These are phyloP conservation scores for Gymnocheta viridis DNA, from an alignment of 2,888 invertebrate species.

Conservation along the genomic window DNA sequence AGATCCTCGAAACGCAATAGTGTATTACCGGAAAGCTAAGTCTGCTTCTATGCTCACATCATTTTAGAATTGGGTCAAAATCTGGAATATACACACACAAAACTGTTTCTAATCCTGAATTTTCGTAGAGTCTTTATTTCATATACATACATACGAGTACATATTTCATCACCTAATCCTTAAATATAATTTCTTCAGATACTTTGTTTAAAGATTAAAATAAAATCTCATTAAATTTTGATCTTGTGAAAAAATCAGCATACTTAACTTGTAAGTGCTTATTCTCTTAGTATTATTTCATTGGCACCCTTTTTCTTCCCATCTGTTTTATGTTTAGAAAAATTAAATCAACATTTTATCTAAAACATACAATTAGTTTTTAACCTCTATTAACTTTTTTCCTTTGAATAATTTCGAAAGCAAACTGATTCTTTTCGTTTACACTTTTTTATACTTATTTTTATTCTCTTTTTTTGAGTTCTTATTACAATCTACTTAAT, in stretches of 20 bases:
- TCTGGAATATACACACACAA: too few relatives aligned
- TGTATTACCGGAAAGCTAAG: too few relatives aligned
- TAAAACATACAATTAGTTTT: conserved; percentile 68
- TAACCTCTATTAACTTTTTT: conserved; percentile 67
- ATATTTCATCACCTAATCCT: background rate
- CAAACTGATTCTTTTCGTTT: conserved; percentile 54
- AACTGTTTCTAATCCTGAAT: too few relatives aligned
- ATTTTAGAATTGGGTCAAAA: too few relatives aligned
- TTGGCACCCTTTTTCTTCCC: background rate
- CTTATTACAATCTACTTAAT: conserved; percentile 47
- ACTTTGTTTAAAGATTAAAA: conserved; percentile 25
- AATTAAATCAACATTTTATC: conserved; percentile 66
- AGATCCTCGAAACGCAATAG: too few relatives aligned
- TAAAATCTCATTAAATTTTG: conserved; percentile 50
- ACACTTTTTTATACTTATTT: conserved; percentile 3
- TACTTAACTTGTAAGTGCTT: conserved; percentile 22
- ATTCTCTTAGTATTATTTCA: conserved; percentile 5
- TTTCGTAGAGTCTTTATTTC: too few relatives aligned
- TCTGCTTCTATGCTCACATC: too few relatives aligned
- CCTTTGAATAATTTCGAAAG: conserved; percentile 57
- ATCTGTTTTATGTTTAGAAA: conserved; percentile 8
- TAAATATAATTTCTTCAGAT: background rate
- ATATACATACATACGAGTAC: too few relatives aligned
- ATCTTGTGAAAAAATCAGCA: conserved; percentile 36
- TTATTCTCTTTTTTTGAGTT: background rate